A percentile compares a stretch with the other conserved stretches of the same genome.
Evolutionary conservation across 1,140 invertebrate genomes (phyloP).

Genomic region (Bombus sibiricus): DNA sequence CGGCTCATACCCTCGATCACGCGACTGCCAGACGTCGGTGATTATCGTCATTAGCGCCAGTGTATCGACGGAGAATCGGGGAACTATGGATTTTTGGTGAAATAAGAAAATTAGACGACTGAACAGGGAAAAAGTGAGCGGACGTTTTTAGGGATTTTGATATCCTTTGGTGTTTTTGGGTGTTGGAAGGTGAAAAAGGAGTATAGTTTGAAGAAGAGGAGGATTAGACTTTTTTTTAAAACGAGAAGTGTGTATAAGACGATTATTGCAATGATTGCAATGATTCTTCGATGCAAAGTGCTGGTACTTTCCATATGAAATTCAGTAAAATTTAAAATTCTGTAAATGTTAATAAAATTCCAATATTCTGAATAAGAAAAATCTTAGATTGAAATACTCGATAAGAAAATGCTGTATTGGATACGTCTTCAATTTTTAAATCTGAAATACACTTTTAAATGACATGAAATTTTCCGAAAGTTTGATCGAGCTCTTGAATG

Average conservation of each 20-base stretch:
- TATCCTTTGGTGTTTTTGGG: not conserved
- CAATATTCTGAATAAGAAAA: too few species aligned
- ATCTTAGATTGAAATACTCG: too few species aligned
- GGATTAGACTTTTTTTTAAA: not conserved
- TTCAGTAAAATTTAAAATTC: not conserved
- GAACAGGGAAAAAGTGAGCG: too few species aligned
- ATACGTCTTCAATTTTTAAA: too few species aligned
- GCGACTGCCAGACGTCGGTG: constrained; percentile 12
- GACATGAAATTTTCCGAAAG: too few species aligned
- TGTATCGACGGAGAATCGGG: not conserved
- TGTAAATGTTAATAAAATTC: too few species aligned
- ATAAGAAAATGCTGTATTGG: too few species aligned
- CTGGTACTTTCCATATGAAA: not conserved
- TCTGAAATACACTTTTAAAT: too few species aligned
- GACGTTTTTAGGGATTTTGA: not conserved
- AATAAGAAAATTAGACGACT: not conserved
- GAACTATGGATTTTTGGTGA: not conserved
- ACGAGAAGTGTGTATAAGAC: not conserved
- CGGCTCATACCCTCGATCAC: constrained; percentile 16
- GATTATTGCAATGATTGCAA: too few species aligned
- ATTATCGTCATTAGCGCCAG: constrained; percentile 30
- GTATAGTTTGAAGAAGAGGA: too few species aligned
- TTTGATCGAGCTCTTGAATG: not conserved
- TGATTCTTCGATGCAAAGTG: not conserved
- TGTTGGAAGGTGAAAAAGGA: too few species aligned